A percentile compares a stretch with the other conserved stretches of the same genome.
Conservation (phyloP, 2,888 invertebrate species). For the Volucella inflata region DNA sequence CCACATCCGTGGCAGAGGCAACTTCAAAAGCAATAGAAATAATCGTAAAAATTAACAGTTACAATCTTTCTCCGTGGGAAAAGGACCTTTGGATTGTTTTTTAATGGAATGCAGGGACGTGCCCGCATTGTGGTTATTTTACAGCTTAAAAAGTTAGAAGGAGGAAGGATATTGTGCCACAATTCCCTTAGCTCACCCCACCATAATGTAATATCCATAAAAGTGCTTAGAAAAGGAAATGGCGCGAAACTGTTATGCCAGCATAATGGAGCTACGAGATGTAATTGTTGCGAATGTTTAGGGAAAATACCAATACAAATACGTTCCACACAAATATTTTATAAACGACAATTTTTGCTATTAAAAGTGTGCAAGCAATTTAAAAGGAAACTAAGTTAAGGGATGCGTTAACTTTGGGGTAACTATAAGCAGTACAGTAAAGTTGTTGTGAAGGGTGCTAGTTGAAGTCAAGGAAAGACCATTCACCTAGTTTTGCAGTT, state of each 20-base stretch:
- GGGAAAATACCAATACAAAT: too few relatives aligned
- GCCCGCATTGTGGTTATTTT: slow-evolving; percentile 41
- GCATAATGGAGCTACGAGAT: slow-evolving; percentile 11
- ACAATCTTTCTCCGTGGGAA: slow-evolving; percentile 25
- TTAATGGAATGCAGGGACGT: slow-evolving; percentile 49
- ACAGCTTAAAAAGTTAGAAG: not conserved
- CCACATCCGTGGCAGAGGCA: slow-evolving; percentile 10
- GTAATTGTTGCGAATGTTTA: slow-evolving; percentile 50
- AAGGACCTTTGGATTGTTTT: slow-evolving; percentile 58
- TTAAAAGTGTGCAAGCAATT: slow-evolving; percentile 21
- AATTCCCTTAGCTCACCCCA: not conserved
- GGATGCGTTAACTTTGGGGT: not conserved
- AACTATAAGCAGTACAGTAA: not conserved
- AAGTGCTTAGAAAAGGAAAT: slow-evolving; percentile 60
- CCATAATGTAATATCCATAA: slow-evolving; percentile 46
- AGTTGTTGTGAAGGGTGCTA: too few relatives aligned
- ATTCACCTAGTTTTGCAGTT: too few relatives aligned
- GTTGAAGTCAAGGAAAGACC: too few relatives aligned
- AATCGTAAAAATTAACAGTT: slow-evolving; percentile 69
- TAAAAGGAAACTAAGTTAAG: not conserved
- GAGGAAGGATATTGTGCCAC: not conserved
- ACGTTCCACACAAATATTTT: too few relatives aligned
- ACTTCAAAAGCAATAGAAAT: slow-evolving; percentile 60
- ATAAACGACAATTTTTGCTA: not conserved
- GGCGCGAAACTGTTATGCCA: slow-evolving; percentile 54